Conservation (phyloP, 64 coral and sea anemone genomes). For the Pocillopora verrucosa region DNA sequence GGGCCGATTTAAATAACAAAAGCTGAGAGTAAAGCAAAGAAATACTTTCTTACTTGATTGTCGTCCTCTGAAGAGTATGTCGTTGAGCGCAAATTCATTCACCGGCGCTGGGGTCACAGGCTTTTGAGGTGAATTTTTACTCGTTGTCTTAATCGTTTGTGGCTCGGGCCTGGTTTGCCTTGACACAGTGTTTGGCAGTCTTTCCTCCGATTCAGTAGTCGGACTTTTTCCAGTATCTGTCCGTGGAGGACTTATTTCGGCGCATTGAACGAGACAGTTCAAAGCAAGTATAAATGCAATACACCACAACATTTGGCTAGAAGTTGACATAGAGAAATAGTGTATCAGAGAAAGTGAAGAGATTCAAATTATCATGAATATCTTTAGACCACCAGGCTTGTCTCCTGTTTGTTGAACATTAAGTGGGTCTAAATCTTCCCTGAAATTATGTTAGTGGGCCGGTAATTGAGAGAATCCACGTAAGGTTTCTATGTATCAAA, state of each 20-base stretch:
- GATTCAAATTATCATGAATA: background rate
- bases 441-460: no score
- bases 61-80: slow-evolving; percentile 16
- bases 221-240: background rate
- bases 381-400: no score
- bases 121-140: background rate
- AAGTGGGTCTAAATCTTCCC: no score
- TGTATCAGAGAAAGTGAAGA: background rate
- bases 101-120: background rate
- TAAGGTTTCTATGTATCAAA: no score
- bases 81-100: slow-evolving; percentile 25
- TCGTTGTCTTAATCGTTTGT: slow-evolving; percentile 6
- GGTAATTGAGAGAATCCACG: no score
- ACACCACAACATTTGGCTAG: background rate
- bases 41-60: slow-evolving; percentile 21
- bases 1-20: background rate
- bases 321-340: background rate
- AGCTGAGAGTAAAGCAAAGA: background rate
- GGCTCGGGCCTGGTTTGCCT: background rate
- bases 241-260: background rate
- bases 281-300: slow-evolving; percentile 9
- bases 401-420: no score
- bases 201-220: background rate
- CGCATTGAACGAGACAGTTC: slow-evolving; percentile 12
- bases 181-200: background rate